Conservation (phyloP, 2,113 vertebrate species). For the Narcine bancroftii region DNA sequence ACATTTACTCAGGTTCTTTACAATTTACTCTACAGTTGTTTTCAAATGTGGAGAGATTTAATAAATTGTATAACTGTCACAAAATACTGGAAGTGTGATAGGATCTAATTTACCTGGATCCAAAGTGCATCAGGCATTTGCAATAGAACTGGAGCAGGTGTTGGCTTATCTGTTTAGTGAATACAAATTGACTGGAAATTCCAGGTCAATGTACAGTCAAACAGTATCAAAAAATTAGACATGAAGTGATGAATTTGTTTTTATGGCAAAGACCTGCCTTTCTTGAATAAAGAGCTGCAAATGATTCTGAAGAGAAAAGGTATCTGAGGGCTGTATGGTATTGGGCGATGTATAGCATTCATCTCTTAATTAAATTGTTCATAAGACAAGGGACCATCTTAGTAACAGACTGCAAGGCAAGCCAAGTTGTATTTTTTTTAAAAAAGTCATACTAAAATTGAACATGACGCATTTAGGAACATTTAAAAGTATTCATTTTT, state of each 20-base stretch:
- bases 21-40: not conserved
- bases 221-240: not conserved
- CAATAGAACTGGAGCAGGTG: not conserved
- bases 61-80: not conserved
- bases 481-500: slow-evolving; percentile 63
- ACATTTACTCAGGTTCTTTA: not conserved
- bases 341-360: not conserved
- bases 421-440: not conserved
- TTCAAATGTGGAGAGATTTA: not conserved
- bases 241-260: not conserved
- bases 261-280: not conserved
- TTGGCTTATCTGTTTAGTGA: not conserved
- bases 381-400: not conserved
- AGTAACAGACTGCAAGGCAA: not conserved
- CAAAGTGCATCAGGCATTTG: not conserved
- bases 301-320: not conserved
- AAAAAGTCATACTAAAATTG: slow-evolving; percentile 7
- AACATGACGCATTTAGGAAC: slow-evolving; percentile 42
- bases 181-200: not conserved
- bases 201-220: not conserved
- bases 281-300: not conserved
- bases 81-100: not conserved
- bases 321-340: not conserved
- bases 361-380: not conserved
- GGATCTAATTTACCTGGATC: not conserved